A percentile compares a stretch with the other conserved stretches of the same genome.
Conservation (phyloP, 2,888 invertebrate genomes). For the Rambutsinella grinnellia region DNA sequence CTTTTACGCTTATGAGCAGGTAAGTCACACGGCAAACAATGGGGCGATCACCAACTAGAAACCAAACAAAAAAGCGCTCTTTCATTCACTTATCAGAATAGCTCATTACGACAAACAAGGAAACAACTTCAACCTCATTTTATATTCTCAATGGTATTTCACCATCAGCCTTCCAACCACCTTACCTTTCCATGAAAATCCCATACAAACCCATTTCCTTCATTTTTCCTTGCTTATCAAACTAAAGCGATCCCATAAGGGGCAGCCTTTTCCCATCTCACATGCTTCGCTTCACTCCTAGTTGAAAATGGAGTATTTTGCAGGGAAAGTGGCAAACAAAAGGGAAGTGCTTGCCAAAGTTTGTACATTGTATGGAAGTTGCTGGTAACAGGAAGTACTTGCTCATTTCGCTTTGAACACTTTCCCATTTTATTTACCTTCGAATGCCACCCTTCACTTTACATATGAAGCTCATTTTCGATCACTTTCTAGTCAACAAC, state of each 20-base stretch:
- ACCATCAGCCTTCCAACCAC: not conserved
- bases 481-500: not conserved
- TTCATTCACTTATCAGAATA: not conserved
- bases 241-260: conserved; percentile 1
- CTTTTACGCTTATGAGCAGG: conserved; percentile 66
- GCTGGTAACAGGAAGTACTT: not conserved
- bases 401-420: conserved; percentile 5
- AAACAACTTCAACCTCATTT: not conserved
- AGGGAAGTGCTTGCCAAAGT: not conserved
- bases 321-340: not conserved
- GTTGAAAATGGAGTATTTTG: no score
- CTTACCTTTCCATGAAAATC: not conserved
- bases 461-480: conserved; percentile 11
- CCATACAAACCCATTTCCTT: conserved; percentile 4
- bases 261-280: not conserved
- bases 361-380: no score
- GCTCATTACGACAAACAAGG: not conserved
- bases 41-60: not conserved
- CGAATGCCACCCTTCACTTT: not conserved
- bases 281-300: not conserved
- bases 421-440: not conserved
- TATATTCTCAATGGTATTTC: conserved; percentile 2
- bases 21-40: conserved; percentile 25
- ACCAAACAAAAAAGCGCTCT: not conserved
- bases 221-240: conserved; percentile 3